Evolutionary conservation across 2,797 vertebrate genomes (phyloP).

Genomic region (Xiphophorus birchmanni): DNA sequence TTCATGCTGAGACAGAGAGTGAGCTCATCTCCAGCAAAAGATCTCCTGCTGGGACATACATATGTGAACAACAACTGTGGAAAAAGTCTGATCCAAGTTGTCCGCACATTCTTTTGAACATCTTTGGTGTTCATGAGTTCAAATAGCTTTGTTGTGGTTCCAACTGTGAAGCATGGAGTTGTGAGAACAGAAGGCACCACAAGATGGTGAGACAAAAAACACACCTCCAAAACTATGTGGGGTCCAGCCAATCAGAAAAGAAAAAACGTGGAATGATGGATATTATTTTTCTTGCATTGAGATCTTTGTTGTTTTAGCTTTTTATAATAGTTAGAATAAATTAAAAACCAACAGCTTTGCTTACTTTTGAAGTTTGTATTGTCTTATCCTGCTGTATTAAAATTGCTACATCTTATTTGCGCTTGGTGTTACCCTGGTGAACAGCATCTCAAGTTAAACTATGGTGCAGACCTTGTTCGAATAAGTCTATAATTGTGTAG

Average conservation of each 20-base stretch:
- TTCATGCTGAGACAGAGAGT: background rate
- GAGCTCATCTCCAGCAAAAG: slow-evolving; percentile 4
- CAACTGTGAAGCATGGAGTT: slow-evolving; percentile 3
- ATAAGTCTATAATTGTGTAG: background rate
- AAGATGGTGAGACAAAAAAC: slow-evolving; percentile 6
- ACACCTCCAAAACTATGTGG: slow-evolving; percentile 9
- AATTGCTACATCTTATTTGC: background rate
- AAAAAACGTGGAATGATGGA: background rate
- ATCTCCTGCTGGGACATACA: slow-evolving; percentile 12
- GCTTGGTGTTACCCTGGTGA: background rate
- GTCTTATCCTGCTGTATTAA: background rate
- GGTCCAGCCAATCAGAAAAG: slow-evolving; percentile 14
- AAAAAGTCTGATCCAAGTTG: slow-evolving; percentile 7
- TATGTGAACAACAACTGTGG: slow-evolving; percentile 15
- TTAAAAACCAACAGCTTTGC: background rate
- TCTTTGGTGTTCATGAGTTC: slow-evolving; percentile 7
- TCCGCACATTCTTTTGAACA: slow-evolving; percentile 7
- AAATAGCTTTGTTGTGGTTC: slow-evolving; percentile 16
- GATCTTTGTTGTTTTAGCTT: background rate
- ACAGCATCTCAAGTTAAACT: background rate
- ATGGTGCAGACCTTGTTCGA: background rate
- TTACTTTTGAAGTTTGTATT: background rate
- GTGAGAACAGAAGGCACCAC: slow-evolving; percentile 2
- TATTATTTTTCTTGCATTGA: background rate
- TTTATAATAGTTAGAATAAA: background rate